Evolutionary conservation across 2,888 invertebrate genomes (phyloP), one percentile per base, ranked within the genome.

Genomic region (Sesia apiformis): DNA sequence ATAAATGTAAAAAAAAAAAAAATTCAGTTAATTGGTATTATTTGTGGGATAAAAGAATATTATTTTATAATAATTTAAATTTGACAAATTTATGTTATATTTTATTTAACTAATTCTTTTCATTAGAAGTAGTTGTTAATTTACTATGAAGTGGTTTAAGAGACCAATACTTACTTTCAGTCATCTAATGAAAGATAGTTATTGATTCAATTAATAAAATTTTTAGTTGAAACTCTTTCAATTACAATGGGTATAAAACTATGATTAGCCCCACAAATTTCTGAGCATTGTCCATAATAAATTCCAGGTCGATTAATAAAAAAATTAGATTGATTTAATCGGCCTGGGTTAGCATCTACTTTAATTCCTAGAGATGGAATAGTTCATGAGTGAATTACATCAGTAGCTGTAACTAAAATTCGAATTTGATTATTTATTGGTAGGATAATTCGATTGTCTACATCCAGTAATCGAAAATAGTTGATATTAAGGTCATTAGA

Each of bases 261-360:
- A 78, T 95, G 94, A 76, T 95, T 94, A 54, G 92, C 91, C 0
- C 94, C 94, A 84, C 94, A 95, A 88, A 95, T 94, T 92, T 95
- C 94, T 65, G 94, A 95, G 76, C 94, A 95, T 91, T 95, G 94
- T 0, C 94, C 94, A 81, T 83, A 94, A 80, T 90, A 93, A 73
- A 94, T 66, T 50, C 94, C 93, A 0, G 93, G 89, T 3, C 92
- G 91, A 62, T 91, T 92, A 66, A 91, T 88, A 66, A 84, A 84
- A 76, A 94, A 91, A 65, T 84, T 91, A 70, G 83, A 88, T 92
- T 93, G 92, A 65, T 93, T 93, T 76, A 93, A 63, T 50, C 93
- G 92, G 0, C 93, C 93, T 0, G 93, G 93, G 0, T 91, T 91
- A 38, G 91, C 92, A 81, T 93, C 93, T 62, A 93, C 83, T 86